These are phyloP conservation scores for Reinhardtius hippoglossoides DNA, from an alignment of 2,113 vertebrate genomes.

Conservation along the genomic window DNA sequence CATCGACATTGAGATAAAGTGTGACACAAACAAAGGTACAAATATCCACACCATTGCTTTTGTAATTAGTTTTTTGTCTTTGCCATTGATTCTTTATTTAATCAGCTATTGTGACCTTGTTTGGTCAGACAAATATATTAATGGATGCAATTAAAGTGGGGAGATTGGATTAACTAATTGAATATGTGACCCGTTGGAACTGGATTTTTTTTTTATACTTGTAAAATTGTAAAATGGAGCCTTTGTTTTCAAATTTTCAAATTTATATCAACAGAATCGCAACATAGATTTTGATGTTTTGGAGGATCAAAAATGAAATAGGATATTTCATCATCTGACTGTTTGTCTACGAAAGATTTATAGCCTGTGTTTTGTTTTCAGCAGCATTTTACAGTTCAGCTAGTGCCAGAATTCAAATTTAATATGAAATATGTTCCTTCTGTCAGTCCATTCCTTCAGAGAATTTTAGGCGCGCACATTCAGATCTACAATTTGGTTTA, in stretches of 20 bases:
- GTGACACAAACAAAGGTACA: slow-evolving; percentile 74
- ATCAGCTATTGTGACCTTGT: slow-evolving; percentile 79
- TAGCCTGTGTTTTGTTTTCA: slow-evolving; percentile 29
- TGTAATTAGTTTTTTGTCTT: slow-evolving; percentile 76
- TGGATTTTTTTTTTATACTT: slow-evolving; percentile 36
- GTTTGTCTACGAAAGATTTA: slow-evolving; percentile 44
- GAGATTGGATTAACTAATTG: slow-evolving; percentile 75
- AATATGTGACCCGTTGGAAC: slow-evolving; percentile 63
- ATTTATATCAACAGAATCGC: neutral
- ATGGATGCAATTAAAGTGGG: slow-evolving; percentile 71
- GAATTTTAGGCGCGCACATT: slow-evolving; percentile 84
- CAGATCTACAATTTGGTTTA: slow-evolving; percentile 90
- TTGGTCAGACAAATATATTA: slow-evolving; percentile 77
- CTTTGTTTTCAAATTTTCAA: neutral
- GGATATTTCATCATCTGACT: slow-evolving; percentile 47
- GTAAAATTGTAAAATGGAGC: neutral
- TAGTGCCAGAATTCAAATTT: slow-evolving; percentile 83
- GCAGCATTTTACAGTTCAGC: slow-evolving; percentile 53
- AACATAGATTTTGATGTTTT: neutral
- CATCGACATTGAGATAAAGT: slow-evolving; percentile 79
- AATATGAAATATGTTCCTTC: slow-evolving; percentile 83
- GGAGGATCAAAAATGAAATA: slow-evolving; percentile 6
- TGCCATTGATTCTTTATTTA: slow-evolving; percentile 67
- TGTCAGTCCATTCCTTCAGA: slow-evolving; percentile 86
- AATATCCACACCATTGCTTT: slow-evolving; percentile 71